Conservation (phyloP, 2,888 invertebrate genomes). For the Oscheius sp. region DNA sequence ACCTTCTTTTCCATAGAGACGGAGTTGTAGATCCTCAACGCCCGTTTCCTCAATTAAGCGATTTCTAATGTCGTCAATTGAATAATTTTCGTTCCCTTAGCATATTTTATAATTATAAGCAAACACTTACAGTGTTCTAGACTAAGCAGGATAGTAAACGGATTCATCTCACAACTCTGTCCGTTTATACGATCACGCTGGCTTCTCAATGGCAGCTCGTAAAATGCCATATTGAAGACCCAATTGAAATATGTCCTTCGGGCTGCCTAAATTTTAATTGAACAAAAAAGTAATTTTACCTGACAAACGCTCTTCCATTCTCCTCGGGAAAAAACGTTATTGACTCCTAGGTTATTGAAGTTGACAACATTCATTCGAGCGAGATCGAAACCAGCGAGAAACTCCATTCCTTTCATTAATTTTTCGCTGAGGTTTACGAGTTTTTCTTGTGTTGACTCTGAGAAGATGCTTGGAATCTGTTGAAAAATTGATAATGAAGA, state of each 20-base stretch:
- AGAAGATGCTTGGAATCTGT: slow-evolving; percentile 5
- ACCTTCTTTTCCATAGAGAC: too few relatives aligned
- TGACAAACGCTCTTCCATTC: slow-evolving; percentile 44
- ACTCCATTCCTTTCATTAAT: slow-evolving; percentile 40
- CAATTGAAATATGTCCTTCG: slow-evolving; percentile 44
- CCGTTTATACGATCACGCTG: slow-evolving; percentile 25
- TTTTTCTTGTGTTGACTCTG: not conserved
- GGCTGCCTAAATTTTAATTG: not conserved
- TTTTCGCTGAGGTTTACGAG: not conserved
- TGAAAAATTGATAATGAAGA: not conserved
- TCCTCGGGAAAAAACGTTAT: slow-evolving; percentile 39
- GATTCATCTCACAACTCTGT: slow-evolving; percentile 43
- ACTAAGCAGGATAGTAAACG: slow-evolving; percentile 50
- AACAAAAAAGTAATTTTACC: slow-evolving; percentile 1
- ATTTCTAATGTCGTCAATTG: too few relatives aligned
- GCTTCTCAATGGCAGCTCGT: slow-evolving; percentile 48
- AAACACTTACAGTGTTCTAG: too few relatives aligned
- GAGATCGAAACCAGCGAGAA: slow-evolving; percentile 42
- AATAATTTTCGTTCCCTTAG: too few relatives aligned
- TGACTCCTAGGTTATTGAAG: slow-evolving; percentile 33
- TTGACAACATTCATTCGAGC: slow-evolving; percentile 34
- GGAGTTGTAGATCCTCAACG: too few relatives aligned
- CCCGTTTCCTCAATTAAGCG: too few relatives aligned
- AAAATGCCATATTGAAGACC: slow-evolving; percentile 48
- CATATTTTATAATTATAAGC: too few relatives aligned